Base-by-base conservation (phyloP, 2,888 invertebrate species). In the Drosophila nigritarsus region DNA sequence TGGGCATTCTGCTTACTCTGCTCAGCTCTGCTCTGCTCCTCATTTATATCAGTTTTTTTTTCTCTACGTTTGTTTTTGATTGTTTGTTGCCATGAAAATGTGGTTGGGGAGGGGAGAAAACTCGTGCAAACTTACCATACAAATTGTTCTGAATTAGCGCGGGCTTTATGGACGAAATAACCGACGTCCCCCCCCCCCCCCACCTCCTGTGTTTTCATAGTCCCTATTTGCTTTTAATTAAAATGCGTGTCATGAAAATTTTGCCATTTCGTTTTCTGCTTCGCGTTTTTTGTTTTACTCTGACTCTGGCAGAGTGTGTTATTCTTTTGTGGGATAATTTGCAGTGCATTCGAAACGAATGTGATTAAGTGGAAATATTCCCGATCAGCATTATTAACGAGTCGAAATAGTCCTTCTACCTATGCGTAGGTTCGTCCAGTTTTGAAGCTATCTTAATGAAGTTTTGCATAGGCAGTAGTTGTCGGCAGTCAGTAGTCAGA, bases 191-290 rank as follows among this genome's bases (percentile, higher is more conserved):
- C 48, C 40, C 27, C 27, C 32, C n/a, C 0, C 29, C 38, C 34
- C 4, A 51, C n/a, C 30, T 9, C 49, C 62, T 58, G 53, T 65
- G 61, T 65, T 55, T 51, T n/a, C 53, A 54, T 30, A 53, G 66
- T 77, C 74, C 75, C 73, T 87, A 88, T 87, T 87, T 87, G 76
- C 83, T 90, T 85, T 90, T 90, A 87, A 87, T 87, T 87, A 87
- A 87, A 87, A 87, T 87, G 90, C 87, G 87, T 86, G 89, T 88
- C 90, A 87, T 80, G 87, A 65, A 82, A 49, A 69, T 77, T 75
- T 74, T 72, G 27, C 29, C 40, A 64, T 36, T 34, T 68, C 29
- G 50, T 64, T 40, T 51, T 40, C 49, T 62, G 11, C 65, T 71
- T 68, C 20, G 20, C 20, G 4, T 58, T 56, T 61, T 56, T 45